Conservation (phyloP, 1,140 invertebrate genomes). For the Metopolophium dirhodum region DNA sequence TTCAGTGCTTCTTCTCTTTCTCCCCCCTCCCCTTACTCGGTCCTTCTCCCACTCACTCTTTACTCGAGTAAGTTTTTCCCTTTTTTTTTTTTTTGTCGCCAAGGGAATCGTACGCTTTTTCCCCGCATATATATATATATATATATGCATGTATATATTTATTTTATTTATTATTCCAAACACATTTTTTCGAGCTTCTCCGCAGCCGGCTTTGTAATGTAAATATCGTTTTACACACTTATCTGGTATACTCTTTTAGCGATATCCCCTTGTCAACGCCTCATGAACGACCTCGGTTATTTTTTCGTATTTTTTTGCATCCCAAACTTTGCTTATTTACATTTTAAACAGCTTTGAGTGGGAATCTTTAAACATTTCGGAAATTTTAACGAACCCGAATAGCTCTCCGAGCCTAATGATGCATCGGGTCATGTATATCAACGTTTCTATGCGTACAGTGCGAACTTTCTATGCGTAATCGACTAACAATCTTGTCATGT, state of each 20-base stretch:
- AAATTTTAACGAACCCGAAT: constrained; percentile 14
- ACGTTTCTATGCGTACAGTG: background rate
- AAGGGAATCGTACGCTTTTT: constrained; percentile 41
- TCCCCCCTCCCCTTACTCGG: background rate
- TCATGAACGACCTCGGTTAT: constrained; percentile 16
- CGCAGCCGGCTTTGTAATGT: constrained; percentile 54
- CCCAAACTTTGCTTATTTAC: constrained; percentile 45
- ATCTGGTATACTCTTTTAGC: constrained; percentile 55
- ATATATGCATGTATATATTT: constrained; percentile 18
- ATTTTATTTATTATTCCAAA: constrained; percentile 56
- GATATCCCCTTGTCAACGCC: constrained; percentile 56
- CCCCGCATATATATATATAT: background rate
- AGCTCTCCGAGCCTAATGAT: constrained; percentile 2
- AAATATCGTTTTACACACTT: constrained; percentile 57
- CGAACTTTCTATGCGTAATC: background rate
- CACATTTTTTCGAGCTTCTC: constrained; percentile 49
- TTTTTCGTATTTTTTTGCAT: constrained; percentile 31
- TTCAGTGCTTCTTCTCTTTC: background rate
- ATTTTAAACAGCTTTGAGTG: background rate
- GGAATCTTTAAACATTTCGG: background rate
- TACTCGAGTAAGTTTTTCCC: background rate
- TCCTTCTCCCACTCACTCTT: background rate
- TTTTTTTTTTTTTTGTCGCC: constrained; percentile 47
- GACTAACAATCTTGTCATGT: background rate
- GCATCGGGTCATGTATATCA: background rate